Evolutionary conservation across 2,888 invertebrate genomes (phyloP), one percentile per base, ranked within the genome.

Genomic region (Oxyteleia sp.): DNA sequence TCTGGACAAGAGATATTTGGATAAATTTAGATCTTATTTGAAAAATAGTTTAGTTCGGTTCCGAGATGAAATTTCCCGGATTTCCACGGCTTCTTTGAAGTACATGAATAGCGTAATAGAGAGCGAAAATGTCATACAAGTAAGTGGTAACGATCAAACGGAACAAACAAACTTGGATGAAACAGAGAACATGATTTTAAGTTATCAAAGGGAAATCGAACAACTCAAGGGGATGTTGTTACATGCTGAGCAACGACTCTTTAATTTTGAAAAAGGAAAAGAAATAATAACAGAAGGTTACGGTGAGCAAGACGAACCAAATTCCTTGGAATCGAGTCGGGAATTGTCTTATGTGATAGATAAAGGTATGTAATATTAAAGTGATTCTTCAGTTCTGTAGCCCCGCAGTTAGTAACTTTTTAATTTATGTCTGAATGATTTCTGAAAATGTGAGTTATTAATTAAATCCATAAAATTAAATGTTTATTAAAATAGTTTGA

Each of bases 31-130:
- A 89, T 94, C 94, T 20, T 96, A 97, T 90, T 93, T 97, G 76
- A 95, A 95, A 66, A 94, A 94, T 49, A 97, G 97, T 86, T 91
- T 97, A 85, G 94, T 95, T 61, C 94, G 96, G 18, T 93, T 97
- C 61, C 95, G 95, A 82, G 92, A 94, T 7, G 97, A 97, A 89
- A 97, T 97, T 0, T 95, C 96, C 35, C 95, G 95, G 18, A 93
- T 97, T 84, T 93, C 97, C 51, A 95, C 95, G 32, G 92, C 96
- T n/a, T 95, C 95, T 0, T 89, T 93, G 2, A 91, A 86, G 13
- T 76, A 85, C 7, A 81, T 78, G 2, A 87, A 87, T 53, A 82
- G 80, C 4, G 57, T 82, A n/a, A 13, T 74, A 0, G 49, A 84
- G 23, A 66, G 82, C n/a, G 82, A 85, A 8, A 41, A 87, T 5